Base-by-base conservation (phyloP, 1,140 invertebrate species). In the Megalonaias nervosa region DNA sequence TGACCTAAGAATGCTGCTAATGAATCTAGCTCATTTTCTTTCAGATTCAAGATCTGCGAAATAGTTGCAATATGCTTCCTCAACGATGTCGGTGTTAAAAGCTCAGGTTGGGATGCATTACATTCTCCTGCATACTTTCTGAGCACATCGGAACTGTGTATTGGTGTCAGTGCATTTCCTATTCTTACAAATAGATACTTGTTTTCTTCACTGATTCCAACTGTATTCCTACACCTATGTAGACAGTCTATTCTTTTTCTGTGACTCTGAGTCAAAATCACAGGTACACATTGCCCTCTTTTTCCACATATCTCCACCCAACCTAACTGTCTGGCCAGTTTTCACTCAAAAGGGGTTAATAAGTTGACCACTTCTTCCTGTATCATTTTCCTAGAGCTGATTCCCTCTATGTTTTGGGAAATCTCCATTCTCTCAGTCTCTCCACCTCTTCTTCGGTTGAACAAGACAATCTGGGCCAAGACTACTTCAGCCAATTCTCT, bases 1-100 rank as follows among this genome's bases (percentile, higher is more conserved):
- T 81, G 79, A 12, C 79, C 79, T 13, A 76, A n/a, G 48, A 77
- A 76, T 9, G 26, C 64, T 19, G 74, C 79, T 19, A 80, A 21
- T 16, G 14, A 38, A 13, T 77, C 74, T 11, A 76, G 60, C 38
- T 76, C 74, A 62, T 76, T 76, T 16, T 80, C 68, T 14, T 61
- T 67, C 23, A 71, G 38, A 66, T 71, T 76, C 4, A 80, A 67
- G 23, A 80, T 66, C 57, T 80, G 79, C 0, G 68, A 48, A 19
- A 69, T 67, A 48, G 38, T 48, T 48, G 38, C 6, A 6, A 48
- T 48, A 23, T 77, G 79, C 58, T 81, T 81, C 17, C 79, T 15
- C 5, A 74, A n/a, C 1, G 4, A 56, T 14, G 65, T 74, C 19
- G 48, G 58, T 67, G 64, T 58, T n/a, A 74, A 56, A 16, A 56